Percentiles rank a stretch among this genome's conserved stretches.
phyloP scores from a whole-genome alignment of 2,113 vertebrate genomes.

The Epinephelus moara region DNA sequence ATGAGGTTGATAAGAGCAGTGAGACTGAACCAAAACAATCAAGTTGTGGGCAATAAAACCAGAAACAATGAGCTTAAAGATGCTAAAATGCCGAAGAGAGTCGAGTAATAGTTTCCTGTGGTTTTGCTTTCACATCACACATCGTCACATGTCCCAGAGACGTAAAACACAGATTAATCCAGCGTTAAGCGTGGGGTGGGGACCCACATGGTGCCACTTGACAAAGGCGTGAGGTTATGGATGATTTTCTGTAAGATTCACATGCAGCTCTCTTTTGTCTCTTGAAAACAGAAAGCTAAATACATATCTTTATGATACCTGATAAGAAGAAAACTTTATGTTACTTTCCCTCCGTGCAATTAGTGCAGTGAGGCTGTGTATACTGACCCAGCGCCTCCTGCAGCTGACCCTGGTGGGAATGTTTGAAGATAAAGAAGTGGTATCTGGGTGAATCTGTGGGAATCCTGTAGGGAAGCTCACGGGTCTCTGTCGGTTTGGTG shows the following conservation, averaged over 20 bases:
- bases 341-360: not conserved
- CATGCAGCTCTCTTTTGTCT: not conserved
- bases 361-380: not conserved
- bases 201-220: no score
- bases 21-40: no score
- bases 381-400: slow-evolving; percentile 95
- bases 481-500: slow-evolving; percentile 91
- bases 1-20: no score
- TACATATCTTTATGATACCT: not conserved
- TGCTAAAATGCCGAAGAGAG: no score
- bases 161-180: no score
- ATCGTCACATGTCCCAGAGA: no score
- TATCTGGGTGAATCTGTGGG: slow-evolving; percentile 94
- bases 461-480: slow-evolving; percentile 91
- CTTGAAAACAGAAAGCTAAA: not conserved
- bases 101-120: no score
- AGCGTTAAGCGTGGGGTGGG: no score
- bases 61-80: no score
- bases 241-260: not conserved
- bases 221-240: no score
- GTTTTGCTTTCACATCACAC: no score
- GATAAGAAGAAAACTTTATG: not conserved
- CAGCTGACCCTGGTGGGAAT: slow-evolving; percentile 92
- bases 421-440: slow-evolving; percentile 97
- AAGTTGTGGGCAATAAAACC: no score